Base-by-base conservation (phyloP, 2,113 vertebrate genomes). In the Damaliscus lunatus region DNA sequence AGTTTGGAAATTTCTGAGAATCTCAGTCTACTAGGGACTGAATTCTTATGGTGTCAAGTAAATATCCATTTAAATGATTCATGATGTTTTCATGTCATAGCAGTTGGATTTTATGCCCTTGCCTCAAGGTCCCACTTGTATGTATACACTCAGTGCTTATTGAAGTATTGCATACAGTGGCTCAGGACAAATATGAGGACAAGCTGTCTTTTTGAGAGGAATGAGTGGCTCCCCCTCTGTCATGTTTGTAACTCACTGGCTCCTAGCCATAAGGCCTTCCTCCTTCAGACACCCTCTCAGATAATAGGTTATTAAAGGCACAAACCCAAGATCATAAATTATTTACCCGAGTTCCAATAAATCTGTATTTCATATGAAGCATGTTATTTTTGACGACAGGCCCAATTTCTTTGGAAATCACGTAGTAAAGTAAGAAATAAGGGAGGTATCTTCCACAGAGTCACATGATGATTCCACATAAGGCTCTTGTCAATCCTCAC, bases 291-390 rank as follows among this genome's bases (percentile, higher is more conserved):
- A 94, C 94, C 31, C 88, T 97, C 62, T 94, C 23, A 12, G 82
- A 97, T 83, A 96, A 90, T 9, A 90, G 94, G 60, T 97, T 98
- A 97, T 98, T 94, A 97, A 97, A 97, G 83, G 85, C 86, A 85
- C 97, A 96, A 97, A 94, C 84, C 27, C 93, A 92, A 92, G 46
- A 52, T 89, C 85, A 94, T 98, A 97, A 97, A 97, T 97, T 96
- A 97, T 82, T 89, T 96, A 53, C 52, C 67, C 3, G 2, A 71
- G 53, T 97, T 90, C 55, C 71, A 95, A 84, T 98, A 97, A 96
- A 98, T 98, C 97, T 95, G 77, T 60, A 88, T 86, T 96, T 97
- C 96, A 96, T 88, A 52, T 84, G 94, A 97, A 97, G 85, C 88
- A 89, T 97, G 92, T 87, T 97, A 95, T 97, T 97, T 98, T 96